Evolutionary conservation across 2,888 invertebrate genomes (phyloP).

Genomic region (Fragum whitleyi): DNA sequence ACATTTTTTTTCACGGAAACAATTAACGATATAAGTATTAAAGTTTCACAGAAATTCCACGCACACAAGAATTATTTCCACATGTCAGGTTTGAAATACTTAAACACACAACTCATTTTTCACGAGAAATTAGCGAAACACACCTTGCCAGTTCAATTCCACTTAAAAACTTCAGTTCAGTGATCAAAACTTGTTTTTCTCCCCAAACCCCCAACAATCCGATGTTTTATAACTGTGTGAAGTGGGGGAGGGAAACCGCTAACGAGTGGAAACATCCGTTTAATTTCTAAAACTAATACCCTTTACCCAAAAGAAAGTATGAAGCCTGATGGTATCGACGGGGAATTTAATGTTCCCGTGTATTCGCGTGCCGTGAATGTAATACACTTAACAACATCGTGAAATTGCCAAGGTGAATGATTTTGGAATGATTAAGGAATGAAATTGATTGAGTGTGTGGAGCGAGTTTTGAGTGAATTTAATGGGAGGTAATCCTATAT

Average conservation of each 20-base stretch:
- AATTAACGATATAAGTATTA: too few relatives aligned
- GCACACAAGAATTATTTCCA: not conserved
- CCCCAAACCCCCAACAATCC: conserved; percentile 7
- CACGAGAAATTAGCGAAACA: not conserved
- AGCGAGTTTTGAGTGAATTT: too few relatives aligned
- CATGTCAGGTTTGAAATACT: not conserved
- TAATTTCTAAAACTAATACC: conserved; percentile 1
- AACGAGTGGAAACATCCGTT: conserved; percentile 4
- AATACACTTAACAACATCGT: too few relatives aligned
- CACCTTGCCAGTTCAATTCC: not conserved
- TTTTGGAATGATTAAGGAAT: too few relatives aligned
- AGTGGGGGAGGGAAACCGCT: conserved; percentile 11
- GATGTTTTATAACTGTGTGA: conserved; percentile 10
- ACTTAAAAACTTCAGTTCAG: not conserved
- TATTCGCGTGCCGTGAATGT: too few relatives aligned
- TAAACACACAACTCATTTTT: not conserved
- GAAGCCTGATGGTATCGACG: too few relatives aligned
- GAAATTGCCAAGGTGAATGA: too few relatives aligned
- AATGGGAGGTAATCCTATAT: too few relatives aligned
- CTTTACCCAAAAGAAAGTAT: not conserved
- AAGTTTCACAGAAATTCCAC: not conserved
- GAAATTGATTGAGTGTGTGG: too few relatives aligned
- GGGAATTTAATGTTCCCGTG: too few relatives aligned
- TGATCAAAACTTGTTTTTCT: conserved; percentile 22
- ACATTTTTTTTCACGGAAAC: too few relatives aligned